phyloP scores from a whole-genome alignment of 2,888 invertebrate genomes.

The Orchestes rusci region DNA sequence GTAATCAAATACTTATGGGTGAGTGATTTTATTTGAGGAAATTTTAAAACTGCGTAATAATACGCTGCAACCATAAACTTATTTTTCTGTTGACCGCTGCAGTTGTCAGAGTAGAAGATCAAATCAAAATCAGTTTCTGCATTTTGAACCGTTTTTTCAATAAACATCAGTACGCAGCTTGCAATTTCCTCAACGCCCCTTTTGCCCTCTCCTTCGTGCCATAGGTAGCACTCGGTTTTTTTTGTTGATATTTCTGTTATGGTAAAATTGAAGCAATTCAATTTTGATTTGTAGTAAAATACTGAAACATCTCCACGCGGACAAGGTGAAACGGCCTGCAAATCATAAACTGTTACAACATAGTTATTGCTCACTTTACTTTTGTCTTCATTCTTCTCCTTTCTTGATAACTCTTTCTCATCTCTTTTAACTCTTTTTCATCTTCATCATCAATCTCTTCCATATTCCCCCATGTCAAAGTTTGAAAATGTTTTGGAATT shows the following conservation, averaged over 20 bases:
- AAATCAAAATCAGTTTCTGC: conserved; percentile 1
- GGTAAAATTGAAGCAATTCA: conserved; percentile 22
- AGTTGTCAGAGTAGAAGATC: conserved; percentile 17
- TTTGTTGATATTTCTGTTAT: conserved; percentile 28
- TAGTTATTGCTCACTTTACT: background rate
- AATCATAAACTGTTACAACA: conserved; percentile 18
- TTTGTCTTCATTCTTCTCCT: conserved; percentile 6
- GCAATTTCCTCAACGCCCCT: conserved; percentile 10
- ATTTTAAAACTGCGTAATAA: conserved; percentile 15
- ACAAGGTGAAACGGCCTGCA: conserved; percentile 16
- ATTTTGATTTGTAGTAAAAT: conserved; percentile 19
- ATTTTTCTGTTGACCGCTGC: conserved; percentile 18
- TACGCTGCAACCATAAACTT: conserved; percentile 17
- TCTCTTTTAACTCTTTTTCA: background rate
- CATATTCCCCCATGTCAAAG: no score
- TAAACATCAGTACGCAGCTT: conserved; percentile 9
- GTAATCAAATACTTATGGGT: conserved; percentile 7
- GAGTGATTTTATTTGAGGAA: conserved; percentile 6
- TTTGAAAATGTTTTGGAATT: no score
- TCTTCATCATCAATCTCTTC: no score
- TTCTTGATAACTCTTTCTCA: background rate
- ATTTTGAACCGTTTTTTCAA: conserved; percentile 1
- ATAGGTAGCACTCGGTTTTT: conserved; percentile 13
- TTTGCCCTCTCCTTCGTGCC: conserved; percentile 10
- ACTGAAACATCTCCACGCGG: conserved; percentile 15